Conservation (phyloP, 2,888 invertebrate species). For the Corbicula japonica region DNA sequence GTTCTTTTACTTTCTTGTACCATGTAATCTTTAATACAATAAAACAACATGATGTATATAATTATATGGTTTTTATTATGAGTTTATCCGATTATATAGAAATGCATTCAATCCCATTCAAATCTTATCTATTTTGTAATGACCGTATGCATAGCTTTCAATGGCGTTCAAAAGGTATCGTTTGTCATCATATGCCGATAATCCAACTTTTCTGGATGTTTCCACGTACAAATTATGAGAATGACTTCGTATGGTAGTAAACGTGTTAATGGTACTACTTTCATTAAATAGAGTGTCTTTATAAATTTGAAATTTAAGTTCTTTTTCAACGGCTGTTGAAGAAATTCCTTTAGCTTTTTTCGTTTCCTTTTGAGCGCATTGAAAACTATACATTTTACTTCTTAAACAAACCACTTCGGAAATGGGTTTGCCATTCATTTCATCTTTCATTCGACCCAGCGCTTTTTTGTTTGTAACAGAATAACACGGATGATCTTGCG, state of each 20-base stretch:
- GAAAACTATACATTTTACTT: slow-evolving; percentile 26
- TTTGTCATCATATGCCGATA: slow-evolving; percentile 31
- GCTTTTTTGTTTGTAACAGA: not conserved
- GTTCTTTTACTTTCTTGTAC: too few relatives aligned
- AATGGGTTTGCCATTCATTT: slow-evolving; percentile 22
- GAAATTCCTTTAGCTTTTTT: not conserved
- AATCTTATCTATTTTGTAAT: not conserved
- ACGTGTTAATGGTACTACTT: not conserved
- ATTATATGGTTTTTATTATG: too few relatives aligned
- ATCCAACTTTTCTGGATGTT: slow-evolving; percentile 5
- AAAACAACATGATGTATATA: too few relatives aligned
- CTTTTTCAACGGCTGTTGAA: slow-evolving; percentile 31
- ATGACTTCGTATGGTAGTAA: slow-evolving; percentile 27
- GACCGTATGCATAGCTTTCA: slow-evolving; percentile 4
- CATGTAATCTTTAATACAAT: too few relatives aligned
- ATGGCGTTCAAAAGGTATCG: not conserved
- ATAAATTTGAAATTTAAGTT: slow-evolving; percentile 19
- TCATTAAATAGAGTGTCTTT: slow-evolving; percentile 33
- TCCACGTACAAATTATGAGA: slow-evolving; percentile 24
- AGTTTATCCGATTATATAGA: not conserved
- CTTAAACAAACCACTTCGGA: slow-evolving; percentile 26
- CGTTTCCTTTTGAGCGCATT: slow-evolving; percentile 12
- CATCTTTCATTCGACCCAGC: not conserved
- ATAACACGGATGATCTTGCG: too few relatives aligned
- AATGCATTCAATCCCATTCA: not conserved